These are phyloP conservation scores for Haliaeetus leucogaster DNA, from an alignment of 2,113 vertebrate species.

Conservation along the genomic window DNA sequence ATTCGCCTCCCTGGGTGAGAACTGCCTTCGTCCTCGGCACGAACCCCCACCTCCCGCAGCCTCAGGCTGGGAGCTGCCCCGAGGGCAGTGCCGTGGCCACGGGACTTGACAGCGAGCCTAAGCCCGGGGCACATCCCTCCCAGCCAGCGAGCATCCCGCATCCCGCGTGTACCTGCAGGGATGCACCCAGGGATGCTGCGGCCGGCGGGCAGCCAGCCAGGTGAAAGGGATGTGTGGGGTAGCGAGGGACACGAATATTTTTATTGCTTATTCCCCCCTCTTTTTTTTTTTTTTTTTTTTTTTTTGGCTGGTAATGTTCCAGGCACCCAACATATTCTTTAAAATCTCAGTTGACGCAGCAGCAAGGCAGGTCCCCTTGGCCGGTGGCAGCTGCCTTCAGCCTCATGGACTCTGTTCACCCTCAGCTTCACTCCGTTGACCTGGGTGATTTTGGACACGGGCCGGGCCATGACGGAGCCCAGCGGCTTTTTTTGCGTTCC, in stretches of 20 bases:
- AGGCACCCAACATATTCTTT: not conserved
- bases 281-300: too few species aligned
- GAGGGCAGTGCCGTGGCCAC: rapidly evolving
- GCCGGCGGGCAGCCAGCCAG: not conserved
- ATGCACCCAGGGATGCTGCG: not conserved
- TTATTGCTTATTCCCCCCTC: not conserved
- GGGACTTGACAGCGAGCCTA: not conserved
- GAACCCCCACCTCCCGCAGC: not conserved
- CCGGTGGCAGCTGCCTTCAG: not conserved
- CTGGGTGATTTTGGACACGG: not conserved
- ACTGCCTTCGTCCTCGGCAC: not conserved
- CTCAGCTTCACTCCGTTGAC: not conserved
- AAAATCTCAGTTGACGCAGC: not conserved
- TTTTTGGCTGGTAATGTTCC: not conserved
- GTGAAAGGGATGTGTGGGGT: not conserved
- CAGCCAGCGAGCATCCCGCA: not conserved
- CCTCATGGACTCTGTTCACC: rapidly evolving
- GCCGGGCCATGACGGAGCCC: not conserved
- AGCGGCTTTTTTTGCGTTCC: not conserved
- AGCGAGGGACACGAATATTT: not conserved
- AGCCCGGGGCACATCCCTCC: rapidly evolving
- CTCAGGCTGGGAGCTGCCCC: not conserved
- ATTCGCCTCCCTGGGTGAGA: not conserved
- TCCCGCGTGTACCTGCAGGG: not conserved
- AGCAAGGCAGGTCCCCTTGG: not conserved